phyloP scores from a whole-genome alignment of 2,888 invertebrate species.

The Elgonia sp. region DNA sequence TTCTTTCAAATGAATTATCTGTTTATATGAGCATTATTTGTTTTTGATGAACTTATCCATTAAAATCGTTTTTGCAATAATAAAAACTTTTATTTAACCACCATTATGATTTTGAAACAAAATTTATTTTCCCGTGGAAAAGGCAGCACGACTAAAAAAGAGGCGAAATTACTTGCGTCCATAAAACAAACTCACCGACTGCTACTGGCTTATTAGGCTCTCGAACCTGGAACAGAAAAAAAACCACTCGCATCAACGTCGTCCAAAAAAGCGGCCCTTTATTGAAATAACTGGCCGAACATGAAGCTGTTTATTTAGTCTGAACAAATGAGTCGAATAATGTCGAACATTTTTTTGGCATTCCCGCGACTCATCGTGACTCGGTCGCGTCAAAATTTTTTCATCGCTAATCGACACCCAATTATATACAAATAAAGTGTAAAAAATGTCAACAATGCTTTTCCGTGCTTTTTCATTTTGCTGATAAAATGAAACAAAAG shows the following conservation, averaged over 20 bases:
- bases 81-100: background rate
- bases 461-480: too few relatives aligned
- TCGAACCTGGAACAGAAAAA: slow-evolving; percentile 53
- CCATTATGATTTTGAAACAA: background rate
- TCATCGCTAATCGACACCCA: too few relatives aligned
- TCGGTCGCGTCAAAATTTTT: background rate
- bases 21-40: too few relatives aligned
- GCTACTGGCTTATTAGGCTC: slow-evolving; percentile 56
- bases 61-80: too few relatives aligned
- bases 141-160: background rate
- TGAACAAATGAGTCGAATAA: slow-evolving; percentile 46
- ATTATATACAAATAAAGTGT: background rate
- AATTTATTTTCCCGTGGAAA: slow-evolving; percentile 26
- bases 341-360: slow-evolving; percentile 42
- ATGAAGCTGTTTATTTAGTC: slow-evolving; percentile 56
- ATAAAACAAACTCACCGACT: slow-evolving; percentile 52
- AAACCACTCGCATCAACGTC: slow-evolving; percentile 27
- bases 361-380: slow-evolving; percentile 37
- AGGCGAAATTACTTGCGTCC: slow-evolving; percentile 20
- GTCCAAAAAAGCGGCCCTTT: slow-evolving; percentile 32
- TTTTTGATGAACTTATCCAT: too few relatives aligned
- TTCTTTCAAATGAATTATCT: too few relatives aligned
- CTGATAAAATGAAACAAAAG: too few relatives aligned
- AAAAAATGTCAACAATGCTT: slow-evolving; percentile 2
- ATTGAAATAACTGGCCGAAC: slow-evolving; percentile 47